Conservation (phyloP, 2,113 vertebrate species). For the Tiliqua scincoides region DNA sequence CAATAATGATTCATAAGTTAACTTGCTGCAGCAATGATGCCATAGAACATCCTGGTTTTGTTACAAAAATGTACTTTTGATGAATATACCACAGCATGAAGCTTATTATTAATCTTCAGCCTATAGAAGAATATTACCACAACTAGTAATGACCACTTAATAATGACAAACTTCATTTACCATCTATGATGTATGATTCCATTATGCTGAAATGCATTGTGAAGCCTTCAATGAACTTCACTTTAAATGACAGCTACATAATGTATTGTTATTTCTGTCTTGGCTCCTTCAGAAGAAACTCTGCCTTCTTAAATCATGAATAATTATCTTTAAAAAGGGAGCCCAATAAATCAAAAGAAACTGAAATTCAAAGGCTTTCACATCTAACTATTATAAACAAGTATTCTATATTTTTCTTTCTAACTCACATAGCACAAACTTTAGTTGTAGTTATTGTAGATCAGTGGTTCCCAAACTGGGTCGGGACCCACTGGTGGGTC, state of each 20-base stretch:
- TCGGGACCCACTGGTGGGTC: no score
- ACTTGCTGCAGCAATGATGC: not conserved
- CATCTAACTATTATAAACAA: not conserved
- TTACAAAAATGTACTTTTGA: constrained; percentile 30
- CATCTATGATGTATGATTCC: not conserved
- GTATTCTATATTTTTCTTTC: not conserved
- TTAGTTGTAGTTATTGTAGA: no score
- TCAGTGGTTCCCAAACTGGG: no score
- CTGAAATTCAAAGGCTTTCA: not conserved
- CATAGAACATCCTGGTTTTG: not conserved
- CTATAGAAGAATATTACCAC: not conserved
- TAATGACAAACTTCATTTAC: not conserved
- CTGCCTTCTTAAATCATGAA: constrained; percentile 1
- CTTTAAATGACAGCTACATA: not conserved
- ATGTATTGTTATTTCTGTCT: not conserved
- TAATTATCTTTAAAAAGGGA: constrained; percentile 23
- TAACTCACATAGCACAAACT: not conserved
- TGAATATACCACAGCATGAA: not conserved
- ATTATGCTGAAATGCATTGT: not conserved
- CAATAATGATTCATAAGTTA: constrained; percentile 17
- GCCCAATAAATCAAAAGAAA: not conserved
- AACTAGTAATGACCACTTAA: constrained; percentile 17
- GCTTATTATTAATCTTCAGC: constrained; percentile 12
- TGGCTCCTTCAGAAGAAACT: not conserved
- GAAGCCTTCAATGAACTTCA: not conserved